Evolutionary conservation across 2,888 invertebrate species (phyloP).

Genomic region (Bruchidius siliquastri): DNA sequence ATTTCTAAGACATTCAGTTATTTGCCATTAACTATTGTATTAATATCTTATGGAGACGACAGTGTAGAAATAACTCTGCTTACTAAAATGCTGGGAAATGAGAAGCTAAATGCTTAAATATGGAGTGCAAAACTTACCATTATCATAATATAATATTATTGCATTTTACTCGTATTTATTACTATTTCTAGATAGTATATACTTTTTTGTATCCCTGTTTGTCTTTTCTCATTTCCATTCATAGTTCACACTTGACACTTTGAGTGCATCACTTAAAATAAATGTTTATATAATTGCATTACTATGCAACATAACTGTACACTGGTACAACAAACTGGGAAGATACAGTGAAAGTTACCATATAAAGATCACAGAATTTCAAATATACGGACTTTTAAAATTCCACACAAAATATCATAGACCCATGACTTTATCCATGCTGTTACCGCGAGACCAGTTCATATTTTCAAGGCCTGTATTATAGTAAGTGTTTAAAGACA

Average conservation of each 20-base stretch:
- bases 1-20: neutral
- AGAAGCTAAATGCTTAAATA: neutral
- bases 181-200: neutral
- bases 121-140: neutral
- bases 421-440: no score
- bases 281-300: no score
- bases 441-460: no score
- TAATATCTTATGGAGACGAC: neutral
- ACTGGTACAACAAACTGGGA: no score
- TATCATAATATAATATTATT: neutral
- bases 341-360: no score
- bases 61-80: neutral
- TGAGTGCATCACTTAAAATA: neutral
- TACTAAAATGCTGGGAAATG: neutral
- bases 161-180: neutral
- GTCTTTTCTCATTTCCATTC: neutral
- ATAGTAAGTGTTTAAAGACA: no score
- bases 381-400: no score
- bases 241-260: neutral
- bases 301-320: no score
- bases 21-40: neutral
- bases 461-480: no score
- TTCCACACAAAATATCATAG: no score
- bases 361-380: no score
- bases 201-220: neutral